Evolutionary conservation across 2,888 invertebrate species (phyloP), one percentile per base, ranked within the genome.

Genomic region (Athripsodes cinereus): DNA sequence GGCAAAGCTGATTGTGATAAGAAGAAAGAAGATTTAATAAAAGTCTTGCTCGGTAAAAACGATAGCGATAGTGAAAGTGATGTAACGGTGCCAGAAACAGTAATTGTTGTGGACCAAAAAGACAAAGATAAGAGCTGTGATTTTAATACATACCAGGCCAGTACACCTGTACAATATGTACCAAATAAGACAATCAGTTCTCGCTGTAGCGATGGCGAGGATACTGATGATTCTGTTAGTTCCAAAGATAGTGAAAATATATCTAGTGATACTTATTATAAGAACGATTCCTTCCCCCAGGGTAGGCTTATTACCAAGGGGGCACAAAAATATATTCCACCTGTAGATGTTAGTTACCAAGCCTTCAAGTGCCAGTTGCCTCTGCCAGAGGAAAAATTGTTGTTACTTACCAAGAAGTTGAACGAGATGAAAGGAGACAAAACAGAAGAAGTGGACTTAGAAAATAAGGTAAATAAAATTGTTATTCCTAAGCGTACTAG

Each of bases 321-420:
- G 53, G 79, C 79, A 55, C 75, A 78, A 69, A 79, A 79, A 70
- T 79, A 79, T 66, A 78, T 79, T 67, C 78, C 79, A 53, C 78
- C 79, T 3, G 64, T 75, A 62, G 74, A 71, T 68, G 74, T 74
- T 66, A 68, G 71, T 20, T 69, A 73, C 53, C 68, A 68, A 49
- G 74, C 78, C 65, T 69, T 79, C 34, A 79, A 76, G 71, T 72
- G 78, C 40, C 73, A 78, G 68, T 69, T 79, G 22, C 69, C 74
- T 46, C 70, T 79, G 66, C 76, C 79, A 52, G 71, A 73, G 65
- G 72, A 75, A 57, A 76, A 74, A 62, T 69, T 79, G 34, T 60
- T 74, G 51, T 75, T 73, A 67, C 68, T 59, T 19, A n/a, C n/a
- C n/a, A 40, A 26, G 18, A 57, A 52, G 35, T n/a, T 57, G 8